These are phyloP conservation scores for Nothocercus julius DNA, from an alignment of 2,113 vertebrate species.

Conservation along the genomic window DNA sequence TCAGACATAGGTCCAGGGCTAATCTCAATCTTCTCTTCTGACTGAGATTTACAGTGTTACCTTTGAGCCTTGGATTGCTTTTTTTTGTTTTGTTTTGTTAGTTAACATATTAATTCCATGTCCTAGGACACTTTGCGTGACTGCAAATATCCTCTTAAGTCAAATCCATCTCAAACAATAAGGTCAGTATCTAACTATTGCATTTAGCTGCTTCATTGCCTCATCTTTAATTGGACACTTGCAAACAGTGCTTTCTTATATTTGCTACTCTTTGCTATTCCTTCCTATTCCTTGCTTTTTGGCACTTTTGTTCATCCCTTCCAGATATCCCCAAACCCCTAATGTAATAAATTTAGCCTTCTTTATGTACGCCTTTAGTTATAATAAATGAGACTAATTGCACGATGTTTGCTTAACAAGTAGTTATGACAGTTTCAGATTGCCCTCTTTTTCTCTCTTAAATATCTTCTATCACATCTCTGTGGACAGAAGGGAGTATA, in stretches of 20 bases:
- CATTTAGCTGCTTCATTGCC: not conserved
- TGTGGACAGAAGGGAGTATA: not conserved
- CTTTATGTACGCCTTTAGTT: not conserved
- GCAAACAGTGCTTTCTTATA: not conserved
- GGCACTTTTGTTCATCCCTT: not conserved
- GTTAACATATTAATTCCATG: not conserved
- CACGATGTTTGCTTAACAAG: not conserved
- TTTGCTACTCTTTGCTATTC: not conserved
- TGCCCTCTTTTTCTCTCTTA: not conserved
- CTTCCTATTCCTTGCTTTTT: not conserved
- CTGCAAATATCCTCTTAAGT: not conserved
- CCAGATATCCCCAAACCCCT: not conserved
- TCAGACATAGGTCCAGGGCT: conserved; percentile 57
- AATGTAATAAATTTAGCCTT: not conserved
- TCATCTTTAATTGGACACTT: not conserved
- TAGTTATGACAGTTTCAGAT: not conserved
- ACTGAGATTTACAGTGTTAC: not conserved
- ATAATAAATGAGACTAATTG: not conserved
- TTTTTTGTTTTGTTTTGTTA: not conserved
- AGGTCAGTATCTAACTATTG: not conserved
- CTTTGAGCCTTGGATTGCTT: not conserved
- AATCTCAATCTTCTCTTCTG: not conserved
- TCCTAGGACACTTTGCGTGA: not conserved
- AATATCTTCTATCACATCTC: not conserved
- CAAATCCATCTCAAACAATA: not conserved